Evolutionary conservation across 2,113 vertebrate species (phyloP), one percentile per base, ranked within the genome.

Genomic region (Bucco capensis): DNA sequence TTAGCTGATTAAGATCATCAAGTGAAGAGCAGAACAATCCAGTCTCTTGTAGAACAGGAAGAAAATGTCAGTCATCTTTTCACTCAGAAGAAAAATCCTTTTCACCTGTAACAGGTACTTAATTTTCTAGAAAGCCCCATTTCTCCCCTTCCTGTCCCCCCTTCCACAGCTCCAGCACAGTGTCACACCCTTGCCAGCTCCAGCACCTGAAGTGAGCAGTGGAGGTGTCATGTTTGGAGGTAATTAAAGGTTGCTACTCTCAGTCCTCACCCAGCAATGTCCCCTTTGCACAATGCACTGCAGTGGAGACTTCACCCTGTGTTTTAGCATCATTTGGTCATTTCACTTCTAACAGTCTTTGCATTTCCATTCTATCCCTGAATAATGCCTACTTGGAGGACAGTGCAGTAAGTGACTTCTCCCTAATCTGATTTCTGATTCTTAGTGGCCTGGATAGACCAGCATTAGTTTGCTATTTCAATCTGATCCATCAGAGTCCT

Each of bases 381-480:
- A 70, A 56, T 94, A 91, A 86, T 61, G 88, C 74, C 37, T 65
- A 30, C 47, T 53, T 58, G 82, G 90, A 92, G 90, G 83, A 81
- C 86, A 87, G 86, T 64, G 16, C 71, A 87, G 91, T 86, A 93
- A 92, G 73, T 88, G 88, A 88, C 90, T 88, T 90, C 88, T 87
- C 14, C 19, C 37, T 96, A 95, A 95, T 91, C 94, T 96, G 92
- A 90, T 95, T 95, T 83, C 83, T 95, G 61, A 95, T 89, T 86
- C 91, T 93, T 92, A 88, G 69, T 78, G 53, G 84, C 92, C 90
- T 81, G 81, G 90, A 92, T 92, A 89, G 92, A 75, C 78, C 62
- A 96, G 96, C 71, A 93, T 96, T 96, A 94, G 87, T 92, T 93
- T 96, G 87, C 96, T 96, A 90, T 96, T 96, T 96, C 94, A 84